Evolutionary conservation across 2,113 vertebrate genomes (phyloP), one percentile per base, ranked within the genome.

Genomic region (Stigmatopora nigra): DNA sequence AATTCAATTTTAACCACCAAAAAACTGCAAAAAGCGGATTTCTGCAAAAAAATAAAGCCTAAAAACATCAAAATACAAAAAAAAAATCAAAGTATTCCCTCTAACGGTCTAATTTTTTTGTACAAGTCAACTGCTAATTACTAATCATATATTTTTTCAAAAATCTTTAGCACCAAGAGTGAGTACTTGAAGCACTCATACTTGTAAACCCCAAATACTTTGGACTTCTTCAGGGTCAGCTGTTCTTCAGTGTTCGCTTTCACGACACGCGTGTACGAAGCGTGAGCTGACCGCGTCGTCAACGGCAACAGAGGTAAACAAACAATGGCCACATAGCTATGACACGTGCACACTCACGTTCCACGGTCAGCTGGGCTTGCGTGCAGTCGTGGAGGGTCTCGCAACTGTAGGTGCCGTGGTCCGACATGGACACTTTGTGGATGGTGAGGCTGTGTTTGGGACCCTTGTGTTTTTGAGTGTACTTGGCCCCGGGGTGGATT

Each of bases 301-400:
- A 16, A 69, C 41, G 22, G 68, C 77, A 85, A 86, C 77, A 7
- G 71, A 3, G 25, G 69, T 88, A 87, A 87, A 89, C 79, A 88
- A 86, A 84, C 81, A 85, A 69, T 81, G 80, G 63, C 22, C 25
- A 49, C 81, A 84, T 72, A 77, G 84, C 70, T 82, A 84, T 75
- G 86, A 82, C 74, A 78, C 60, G 49, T 75, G 79, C 60, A 68
- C 79, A 95, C 95, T 93, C 90, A 98, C 95, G 90, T 79, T 94
- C 91, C 78, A 98, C 93, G 0, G 83, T 91, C 73, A 98, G 93
- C 77, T 89, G 90, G 78, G 92, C 93, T 82, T 94, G 92, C 0
- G 94, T 96, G 71, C 94, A 89, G 79, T 98, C 96, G 0, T 98
- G 95, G 67, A 93, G 93, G 17, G 90, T 98, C 82, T 98, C 95